Evolutionary conservation across 1,140 invertebrate genomes (phyloP), one percentile per base, ranked within the genome.

Genomic region (Heliothis subflexa): DNA sequence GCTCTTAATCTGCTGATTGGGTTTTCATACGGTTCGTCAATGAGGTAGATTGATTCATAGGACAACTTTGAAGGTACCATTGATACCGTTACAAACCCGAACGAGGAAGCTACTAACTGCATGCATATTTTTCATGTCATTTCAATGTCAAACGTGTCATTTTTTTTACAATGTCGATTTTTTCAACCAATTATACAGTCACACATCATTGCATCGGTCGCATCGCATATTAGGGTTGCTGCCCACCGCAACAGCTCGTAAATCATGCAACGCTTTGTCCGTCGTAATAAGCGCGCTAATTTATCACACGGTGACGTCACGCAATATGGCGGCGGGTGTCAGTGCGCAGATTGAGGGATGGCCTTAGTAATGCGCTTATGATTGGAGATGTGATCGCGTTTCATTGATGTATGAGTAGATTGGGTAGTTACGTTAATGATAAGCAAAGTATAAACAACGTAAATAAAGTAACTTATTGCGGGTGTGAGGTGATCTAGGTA

Each of bases 251-350:
- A 18, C 13, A 4, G 66, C 66, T 70, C 66, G 47, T 70, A 70
- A 70, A 70, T 70, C 66, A 70, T 70, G 21, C 18, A n/a, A 70
- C 33, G 64, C 66, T 28, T 70, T 50, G 66, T 61, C 21, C 21
- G 10, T 28, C 21, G 57, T 70, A 70, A 70, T 70, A 70, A 70
- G 66, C 66, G 45, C 64, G 47, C 47, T 70, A 70, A 70, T 70
- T 70, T 25, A 70, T 70, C 66, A 70, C 45, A 47, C 40, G 40
- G 62, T 68, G 64, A 68, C 64, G 64, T 68, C 64, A 68, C 45
- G n/a, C 66, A 40, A 66, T 16, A 21, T 16, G 33, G 54, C 57
- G 57, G 13, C 57, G 25, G 25, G 21, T 1, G 18, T 13, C 45
- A 3, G 47, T 25, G 12, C 47, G 66, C 18, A 18, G 18, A 4